Conservation (phyloP, 2,113 vertebrate genomes). For the Malaclemys terrapin region DNA sequence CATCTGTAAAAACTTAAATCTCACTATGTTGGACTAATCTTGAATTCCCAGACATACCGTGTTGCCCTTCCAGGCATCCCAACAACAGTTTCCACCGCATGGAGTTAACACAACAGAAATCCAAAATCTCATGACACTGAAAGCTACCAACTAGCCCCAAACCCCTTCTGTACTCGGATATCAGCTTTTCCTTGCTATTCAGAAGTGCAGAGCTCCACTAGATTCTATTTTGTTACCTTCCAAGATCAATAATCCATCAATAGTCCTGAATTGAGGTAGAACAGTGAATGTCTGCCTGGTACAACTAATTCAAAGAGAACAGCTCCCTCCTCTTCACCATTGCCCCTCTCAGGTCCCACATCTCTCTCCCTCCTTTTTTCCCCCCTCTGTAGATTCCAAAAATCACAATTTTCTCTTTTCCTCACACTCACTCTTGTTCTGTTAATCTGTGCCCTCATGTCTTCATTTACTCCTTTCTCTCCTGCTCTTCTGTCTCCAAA, state of each 20-base stretch:
- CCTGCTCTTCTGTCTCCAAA: not conserved
- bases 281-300: not conserved
- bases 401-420: not conserved
- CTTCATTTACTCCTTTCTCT: slow-evolving; percentile 13
- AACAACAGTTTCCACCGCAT: not conserved
- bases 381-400: not conserved
- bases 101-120: not conserved
- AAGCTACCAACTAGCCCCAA: not conserved
- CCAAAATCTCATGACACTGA: not conserved
- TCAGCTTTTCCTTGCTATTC: not conserved
- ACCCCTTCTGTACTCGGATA: not conserved
- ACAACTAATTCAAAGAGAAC: slow-evolving; percentile 22
- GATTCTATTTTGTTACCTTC: not conserved
- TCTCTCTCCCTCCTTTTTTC: not conserved
- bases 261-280: slow-evolving; percentile 2
- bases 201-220: not conserved
- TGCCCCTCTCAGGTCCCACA: not conserved
- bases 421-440: not conserved
- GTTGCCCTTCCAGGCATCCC: not conserved
- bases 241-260: slow-evolving; percentile 32
- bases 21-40: not conserved
- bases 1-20: slow-evolving; percentile 25
- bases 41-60: not conserved
- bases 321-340: not conserved
- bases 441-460: not conserved